Base-by-base conservation (phyloP, 2,797 vertebrate genomes). In the Channa striata region DNA sequence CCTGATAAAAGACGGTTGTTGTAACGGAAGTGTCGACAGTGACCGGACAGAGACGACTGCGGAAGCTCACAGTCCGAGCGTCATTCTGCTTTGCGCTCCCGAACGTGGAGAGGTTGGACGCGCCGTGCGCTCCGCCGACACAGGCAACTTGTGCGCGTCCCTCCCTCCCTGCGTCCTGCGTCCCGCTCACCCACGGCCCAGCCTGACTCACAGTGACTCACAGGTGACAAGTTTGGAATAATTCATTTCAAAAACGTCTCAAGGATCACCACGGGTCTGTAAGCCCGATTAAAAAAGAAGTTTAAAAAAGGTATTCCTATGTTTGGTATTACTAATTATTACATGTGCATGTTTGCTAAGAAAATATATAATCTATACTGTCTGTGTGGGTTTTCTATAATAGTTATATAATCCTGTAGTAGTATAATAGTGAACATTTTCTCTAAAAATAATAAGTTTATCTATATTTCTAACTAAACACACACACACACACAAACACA, bases 201-300 rank as follows among this genome's bases (percentile, higher is more conserved):
- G 79, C 80, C 77, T 80, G 81, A 84, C 62, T 82, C 87, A 87
- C 74, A 47, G 48, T 80, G 86, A 89, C 70, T 86, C 89, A 92
- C 76, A 78, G 67, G 71, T 78, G 68, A 76, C 59, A 78, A 50
- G 49, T 84, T 80, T 37, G 59, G 8, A 76, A 52, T 71, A 56
- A 49, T 33, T 40, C n/a, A 58, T 71, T 80, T 49, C 12, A 46
- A 49, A 72, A 59, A 42, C 51, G 58, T 39, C 44, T 47, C 8
- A 1, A 43, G 44, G 43, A 52, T 30, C 9, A 8, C 43, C 36
- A 2, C 36, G 30, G n/a, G 8, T 34, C 20, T 39, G 30, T 8
- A 47, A 25, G 21, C 43, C 19, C 25, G 25, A 30, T 30, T 30
- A 39, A 54, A 42, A 25, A 53, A 25, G 6, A 19, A 16, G 6